These are phyloP conservation scores for Myiopsitta monachus DNA, from an alignment of 2,113 vertebrate genomes.

Conservation along the genomic window DNA sequence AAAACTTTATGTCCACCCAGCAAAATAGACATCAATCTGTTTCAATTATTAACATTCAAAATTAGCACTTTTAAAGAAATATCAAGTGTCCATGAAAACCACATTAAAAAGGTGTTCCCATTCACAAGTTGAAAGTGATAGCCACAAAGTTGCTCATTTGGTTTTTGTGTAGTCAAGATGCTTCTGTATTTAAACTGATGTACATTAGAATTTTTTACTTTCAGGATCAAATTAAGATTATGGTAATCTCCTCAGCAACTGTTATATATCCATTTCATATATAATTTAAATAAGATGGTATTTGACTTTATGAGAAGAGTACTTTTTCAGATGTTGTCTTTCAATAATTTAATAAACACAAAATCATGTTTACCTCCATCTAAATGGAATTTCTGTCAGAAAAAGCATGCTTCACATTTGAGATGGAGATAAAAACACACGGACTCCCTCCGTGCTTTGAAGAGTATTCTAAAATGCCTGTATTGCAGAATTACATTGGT, in stretches of 20 bases:
- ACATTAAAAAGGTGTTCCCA: neutral
- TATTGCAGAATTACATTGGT: neutral
- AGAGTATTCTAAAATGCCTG: neutral
- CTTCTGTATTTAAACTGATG: neutral
- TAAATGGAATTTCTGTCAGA: neutral
- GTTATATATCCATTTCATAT: neutral
- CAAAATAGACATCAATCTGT: neutral
- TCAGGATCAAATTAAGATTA: neutral
- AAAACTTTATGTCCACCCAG: neutral
- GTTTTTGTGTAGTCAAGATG: neutral
- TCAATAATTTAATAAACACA: neutral
- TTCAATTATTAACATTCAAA: neutral
- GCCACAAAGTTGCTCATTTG: accelerated
- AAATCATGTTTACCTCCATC: neutral
- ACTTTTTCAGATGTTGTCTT: neutral
- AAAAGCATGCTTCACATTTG: neutral
- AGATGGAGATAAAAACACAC: neutral
- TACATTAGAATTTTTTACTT: neutral
- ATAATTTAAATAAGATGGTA: neutral
- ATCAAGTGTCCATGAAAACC: neutral
- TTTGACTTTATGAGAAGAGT: neutral
- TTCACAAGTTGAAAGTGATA: neutral
- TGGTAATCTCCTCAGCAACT: neutral
- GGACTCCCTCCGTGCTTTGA: neutral
- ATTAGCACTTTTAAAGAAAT: neutral